Evolutionary conservation across 2,113 vertebrate species (phyloP), one percentile per base, ranked within the genome.

Genomic region (Triplophysa dalaica): DNA sequence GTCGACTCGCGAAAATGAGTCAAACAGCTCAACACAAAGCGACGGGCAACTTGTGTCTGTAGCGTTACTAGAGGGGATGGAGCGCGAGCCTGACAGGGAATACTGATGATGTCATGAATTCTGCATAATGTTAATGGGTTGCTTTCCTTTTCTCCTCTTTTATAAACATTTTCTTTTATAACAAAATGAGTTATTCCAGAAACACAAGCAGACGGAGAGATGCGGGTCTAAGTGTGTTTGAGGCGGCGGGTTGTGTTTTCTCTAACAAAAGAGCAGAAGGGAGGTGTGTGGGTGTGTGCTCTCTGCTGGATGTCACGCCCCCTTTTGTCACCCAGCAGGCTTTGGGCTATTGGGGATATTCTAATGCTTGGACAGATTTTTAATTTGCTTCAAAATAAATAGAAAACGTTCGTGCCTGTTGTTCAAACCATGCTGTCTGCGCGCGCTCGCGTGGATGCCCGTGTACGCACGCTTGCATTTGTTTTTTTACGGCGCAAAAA

Each of bases 1-100:
- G 60, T n/a, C 70, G 33, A 61, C 17, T 73, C 54, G 6, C n/a
- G 2, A 3, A 43, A 58, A 24, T 5, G 54, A 60, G n/a, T 24
- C 33, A 8, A 43, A 1, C 33, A 43, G 54, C 54, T 21, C 33
- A 22, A 61, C 69, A 74, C 70, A 74, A 74, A 74, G 70, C 70
- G 70, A 21, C 33, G 52, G 7, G n/a, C 19, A 16, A 8, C 0
- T 10, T 21, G 26, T 8, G 50, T 60, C 17, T 41, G 52, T 41
- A 24, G 2, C 24, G 24, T 24, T 24, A 4, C 29, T 29, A 72
- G 70, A 60, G 16, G 54, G 7, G 52, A 22, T 24, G 56, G 8
- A 73, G 54, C 3, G n/a, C 26, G 69, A 56, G 8, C 19, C 19
- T 73, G 54, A 43, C 29, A 60, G 54, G 38, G n/a, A 73, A 60